Evolutionary conservation across 2,888 invertebrate species (phyloP), one percentile per base, ranked within the genome.

Genomic region (Isotomurus palustris): DNA sequence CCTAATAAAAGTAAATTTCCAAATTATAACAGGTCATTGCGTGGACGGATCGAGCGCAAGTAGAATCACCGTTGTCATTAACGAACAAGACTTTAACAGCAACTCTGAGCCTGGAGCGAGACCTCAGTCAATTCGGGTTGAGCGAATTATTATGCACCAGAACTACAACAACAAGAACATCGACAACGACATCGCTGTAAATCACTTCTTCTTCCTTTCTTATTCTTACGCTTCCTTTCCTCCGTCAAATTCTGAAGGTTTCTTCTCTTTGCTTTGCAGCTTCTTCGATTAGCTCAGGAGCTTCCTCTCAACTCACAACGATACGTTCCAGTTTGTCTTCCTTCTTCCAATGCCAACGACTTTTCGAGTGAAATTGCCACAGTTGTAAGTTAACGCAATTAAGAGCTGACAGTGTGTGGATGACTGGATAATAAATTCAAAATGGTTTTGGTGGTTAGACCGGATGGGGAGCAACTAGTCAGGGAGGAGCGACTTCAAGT

Each of bases 401-500:
- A 21, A 17, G 40, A 38, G 19, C 12, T 35, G n/a, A 29, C 5
- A 43, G 12, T 24, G 17, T 14, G 10, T 44, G 35, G 19, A 17
- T 47, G 22, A 28, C 17, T n/a, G 19, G 17, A n/a, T 25, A n/a
- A n/a, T n/a, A n/a, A n/a, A n/a, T n/a, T n/a, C n/a, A n/a, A n/a
- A n/a, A n/a, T 56, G 6, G 21, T 48, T 21, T 25, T 22, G 12
- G 8, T 36, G 22, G 14, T 14, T 27, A 51, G 24, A 3, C 53
- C 17, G 64, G 66, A 27, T 63, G 62, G 66, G 66, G 66, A 24
- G 62, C 60, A 47, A 60, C 58, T 10, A 56, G 50, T 10, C 63
- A 62, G 53, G 58, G 51, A 58, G 67, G 24, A 60, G 62, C 21
- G 2, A 62, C 62, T 2, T 66, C 89, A 0, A 87, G 88, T 71